Evolutionary conservation across 2,797 vertebrate species (phyloP).

Genomic region (Moxostoma hubbsi): DNA sequence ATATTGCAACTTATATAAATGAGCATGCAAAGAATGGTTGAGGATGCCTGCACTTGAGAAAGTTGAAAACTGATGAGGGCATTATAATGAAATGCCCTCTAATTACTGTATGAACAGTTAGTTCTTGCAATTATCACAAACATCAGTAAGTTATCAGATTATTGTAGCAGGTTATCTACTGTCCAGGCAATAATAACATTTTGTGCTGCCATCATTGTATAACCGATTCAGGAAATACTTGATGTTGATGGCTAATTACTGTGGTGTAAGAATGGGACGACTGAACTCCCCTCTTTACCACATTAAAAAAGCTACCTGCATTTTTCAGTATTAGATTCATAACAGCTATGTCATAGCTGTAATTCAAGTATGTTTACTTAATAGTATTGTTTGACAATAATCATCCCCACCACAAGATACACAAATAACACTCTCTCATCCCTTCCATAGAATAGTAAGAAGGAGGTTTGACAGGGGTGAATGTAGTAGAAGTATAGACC

Average conservation of each 20-base stretch:
- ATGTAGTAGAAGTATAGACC: not conserved
- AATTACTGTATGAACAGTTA: conserved; percentile 1
- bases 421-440: not conserved
- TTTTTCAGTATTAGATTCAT: no score
- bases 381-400: no score
- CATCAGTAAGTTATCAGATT: conserved; percentile 21
- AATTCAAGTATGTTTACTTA: no score
- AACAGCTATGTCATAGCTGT: no score
- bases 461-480: not conserved
- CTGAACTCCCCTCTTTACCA: not conserved
- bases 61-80: not conserved
- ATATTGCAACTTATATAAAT: not conserved
- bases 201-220: conserved; percentile 13
- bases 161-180: not conserved
- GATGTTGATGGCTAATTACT: conserved; percentile 5
- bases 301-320: not conserved
- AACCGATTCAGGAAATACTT: not conserved
- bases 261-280: not conserved
- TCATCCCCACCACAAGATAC: no score
- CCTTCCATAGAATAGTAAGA: not conserved
- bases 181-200: conserved; percentile 9
- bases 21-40: not conserved
- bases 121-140: not conserved
- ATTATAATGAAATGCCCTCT: conserved; percentile 22
- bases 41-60: not conserved